Base-by-base conservation (phyloP, 2,797 vertebrate genomes). In the Lacerta bilineata region DNA sequence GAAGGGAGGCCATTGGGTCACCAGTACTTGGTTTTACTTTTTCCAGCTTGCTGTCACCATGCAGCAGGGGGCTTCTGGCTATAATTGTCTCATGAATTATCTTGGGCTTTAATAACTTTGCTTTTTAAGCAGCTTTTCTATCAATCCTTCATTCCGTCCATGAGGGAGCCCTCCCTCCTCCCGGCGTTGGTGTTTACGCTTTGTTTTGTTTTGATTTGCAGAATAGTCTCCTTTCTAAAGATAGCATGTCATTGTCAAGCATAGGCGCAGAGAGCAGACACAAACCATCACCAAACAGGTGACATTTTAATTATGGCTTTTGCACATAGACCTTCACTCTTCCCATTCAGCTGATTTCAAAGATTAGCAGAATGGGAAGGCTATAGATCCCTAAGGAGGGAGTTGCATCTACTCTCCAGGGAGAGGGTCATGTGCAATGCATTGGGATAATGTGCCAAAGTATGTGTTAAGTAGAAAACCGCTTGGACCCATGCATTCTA, bases 201-300 rank as follows among this genome's bases (percentile, higher is more conserved):
- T 93, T 92, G 4, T 8, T 83, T 91, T 9, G 3, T 79, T 93
- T 90, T 75, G 39, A 76, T 92, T 68, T 39, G 39, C 27, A 74
- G 4, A 1, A 11, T 41, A 88, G 6, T 39, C 7, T 89, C 69
- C 27, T 83, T 29, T 43, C 10, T 77, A 71, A 90, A 85, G 92
- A 87, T 3, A 55, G 8, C 17, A 59, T n/a, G 7, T 69, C 15
- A 76, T 5, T 77, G 8, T 23, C 86, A 90, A 59, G 33, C 27
- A 59, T 18, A 80, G 5, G 36, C 23, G 3, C 11, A 68, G 27
- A 36, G 36, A 55, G 29, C 77, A 79, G 61, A 64, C 61, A 64
- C 61, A 18, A 64, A 64, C 61, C 61, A 64, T 64, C 61, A 64
- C 61, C 59, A 39, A 86, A 8, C 9, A 25, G 5, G 29, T 6